Evolutionary conservation across 64 coral and sea anemone genomes (phyloP), one percentile per base, ranked within the genome.

Genomic region (Platygyra sinensis): DNA sequence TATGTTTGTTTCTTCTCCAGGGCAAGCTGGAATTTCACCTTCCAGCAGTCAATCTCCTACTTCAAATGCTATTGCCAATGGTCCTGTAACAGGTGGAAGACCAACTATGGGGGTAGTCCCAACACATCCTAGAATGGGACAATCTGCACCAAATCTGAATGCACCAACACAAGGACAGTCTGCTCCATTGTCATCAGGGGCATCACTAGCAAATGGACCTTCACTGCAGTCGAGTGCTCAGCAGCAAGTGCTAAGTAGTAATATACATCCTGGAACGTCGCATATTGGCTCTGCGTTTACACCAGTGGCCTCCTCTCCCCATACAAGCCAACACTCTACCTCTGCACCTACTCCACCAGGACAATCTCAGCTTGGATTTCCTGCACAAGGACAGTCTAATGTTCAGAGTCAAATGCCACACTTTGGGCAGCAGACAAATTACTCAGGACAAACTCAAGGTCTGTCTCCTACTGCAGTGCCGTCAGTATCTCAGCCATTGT

Each of bases 251-350:
- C 16, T 22, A 54, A 46, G 14, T 46, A 88, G 19, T 75, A 77
- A 76, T 52, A 13, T 24, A 22, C 86, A 88, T 18, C 24, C 33
- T 38, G 64, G 83, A 50, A 19, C 51, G 22, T 25, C 36, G 4
- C 89, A 91, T 12, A 7, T 54, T 73, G 73, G 69, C 10, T 92
- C 90, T 29, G 90, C 90, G 2, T 92, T 92, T 60, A 87, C 61
- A 36, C 90, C 90, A 27, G 83, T 92, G 1, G 62, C 71, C 24
- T 63, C 90, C 7, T 46, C 42, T 90, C 15, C 79, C 33, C 60
- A 76, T 15, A 7, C n/a, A 7, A 20, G 22, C n/a, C 73, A 78
- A 57, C 83, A 63, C 7, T 57, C 46, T 16, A 20, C 71, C 0
- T 51, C 83, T 15, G 13, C 28, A 16, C 67, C 90, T 60, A 20